Evolutionary conservation across 2,797 vertebrate genomes (phyloP), one percentile per base, ranked within the genome.

Genomic region (Malacoraja senta): DNA sequence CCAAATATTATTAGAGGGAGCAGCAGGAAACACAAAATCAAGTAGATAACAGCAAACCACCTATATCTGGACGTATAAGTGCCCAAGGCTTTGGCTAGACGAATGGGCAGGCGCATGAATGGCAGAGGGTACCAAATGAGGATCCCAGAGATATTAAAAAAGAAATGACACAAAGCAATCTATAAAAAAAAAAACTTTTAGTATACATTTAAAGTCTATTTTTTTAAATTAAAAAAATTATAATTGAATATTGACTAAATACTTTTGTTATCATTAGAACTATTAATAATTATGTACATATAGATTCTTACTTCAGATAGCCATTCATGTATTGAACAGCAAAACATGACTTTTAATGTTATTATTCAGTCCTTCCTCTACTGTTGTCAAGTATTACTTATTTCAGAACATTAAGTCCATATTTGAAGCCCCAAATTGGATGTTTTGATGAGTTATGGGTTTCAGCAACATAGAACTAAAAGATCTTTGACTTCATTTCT

Each of bases 121-220:
- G 98, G 98, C 91, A 99, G 94, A 0, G 98, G 98, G 94, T 99
- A 99, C 97, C 97, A 99, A 71, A 99, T 95, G 9, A 98, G 0
- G 94, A 99, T 99, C 15, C 99, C 98, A 26, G 97, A 97, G 94
- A 99, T 94, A 94, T 99, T 99, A 96, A 99, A 99, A 96, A 99
- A 99, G 95, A 99, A 99, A 94, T 99, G 98, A 94, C 98, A 99
- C 93, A 99, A 96, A 4, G 98, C 98, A 93, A 99, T 98, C 98
- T 99, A 95, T 29, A 96, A 68, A 84, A 35, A 97, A 53, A 71
- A 93, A 0, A 8, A 21, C 15, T n/a, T 3, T 91, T 72, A 76
- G 76, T n/a, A 63, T 13, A 58, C 26, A 86, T 61, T 79, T 38
- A 38, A 79, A 79, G 38, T 79, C 32, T 1, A 38, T 38, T 79